These are phyloP conservation scores for Leptothorax acervorum DNA, from an alignment of 2,888 invertebrate genomes.

Conservation along the genomic window DNA sequence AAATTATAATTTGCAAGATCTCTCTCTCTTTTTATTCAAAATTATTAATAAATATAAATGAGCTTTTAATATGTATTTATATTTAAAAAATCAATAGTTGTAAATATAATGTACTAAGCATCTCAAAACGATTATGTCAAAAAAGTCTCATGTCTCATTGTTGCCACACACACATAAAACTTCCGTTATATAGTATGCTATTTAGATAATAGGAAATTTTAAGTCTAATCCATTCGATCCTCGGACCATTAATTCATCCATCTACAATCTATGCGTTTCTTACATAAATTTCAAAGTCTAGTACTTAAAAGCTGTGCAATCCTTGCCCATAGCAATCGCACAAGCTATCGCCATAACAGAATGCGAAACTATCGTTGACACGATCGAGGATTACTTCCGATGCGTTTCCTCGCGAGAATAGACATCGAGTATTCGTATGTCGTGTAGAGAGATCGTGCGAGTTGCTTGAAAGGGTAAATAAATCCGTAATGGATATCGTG, in stretches of 20 bases:
- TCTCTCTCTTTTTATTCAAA: background rate
- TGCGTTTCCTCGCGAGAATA: background rate
- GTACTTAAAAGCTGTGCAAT: background rate
- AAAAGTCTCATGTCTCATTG: background rate
- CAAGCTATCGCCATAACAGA: background rate
- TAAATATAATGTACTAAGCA: background rate
- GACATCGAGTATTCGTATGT: slow-evolving; percentile 11
- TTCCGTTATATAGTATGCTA: background rate
- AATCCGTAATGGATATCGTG: slow-evolving; percentile 76
- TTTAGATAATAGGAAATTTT: background rate
- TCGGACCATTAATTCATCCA: background rate
- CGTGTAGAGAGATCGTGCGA: background rate
- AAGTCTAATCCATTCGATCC: background rate
- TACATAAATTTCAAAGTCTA: background rate
- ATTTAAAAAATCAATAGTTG: background rate
- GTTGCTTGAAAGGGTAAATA: slow-evolving; percentile 64
- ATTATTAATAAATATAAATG: background rate
- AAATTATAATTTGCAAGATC: background rate
- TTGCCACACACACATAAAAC: background rate
- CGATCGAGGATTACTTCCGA: slow-evolving; percentile 17
- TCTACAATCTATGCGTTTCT: background rate
- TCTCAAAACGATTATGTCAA: background rate
- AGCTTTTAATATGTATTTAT: background rate
- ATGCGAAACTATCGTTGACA: background rate
- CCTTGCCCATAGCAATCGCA: background rate